phyloP scores from a whole-genome alignment of 1,140 invertebrate genomes.

The Pseudachorutes palmiensis region DNA sequence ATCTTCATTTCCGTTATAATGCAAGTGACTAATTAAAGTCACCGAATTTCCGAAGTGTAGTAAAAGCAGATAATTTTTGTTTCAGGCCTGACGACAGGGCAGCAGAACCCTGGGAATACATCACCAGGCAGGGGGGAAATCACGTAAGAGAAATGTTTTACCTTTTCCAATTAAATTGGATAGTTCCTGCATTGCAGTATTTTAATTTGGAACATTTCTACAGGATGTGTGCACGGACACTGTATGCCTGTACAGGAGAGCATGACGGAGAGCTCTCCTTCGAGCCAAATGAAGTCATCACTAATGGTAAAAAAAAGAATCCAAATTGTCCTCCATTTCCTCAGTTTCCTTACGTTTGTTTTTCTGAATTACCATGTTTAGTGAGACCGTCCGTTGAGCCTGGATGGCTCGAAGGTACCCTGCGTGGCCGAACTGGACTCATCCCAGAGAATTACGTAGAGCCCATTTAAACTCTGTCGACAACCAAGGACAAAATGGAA shows the following conservation, averaged over 20 bases:
- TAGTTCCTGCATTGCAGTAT: neutral
- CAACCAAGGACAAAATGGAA: slow-evolving; percentile 43
- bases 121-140: neutral
- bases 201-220: neutral
- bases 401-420: slow-evolving; percentile 89
- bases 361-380: slow-evolving; percentile 46
- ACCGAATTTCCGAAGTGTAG: no score
- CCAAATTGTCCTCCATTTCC: slow-evolving; percentile 1
- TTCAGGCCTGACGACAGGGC: neutral
- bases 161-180: no score
- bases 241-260: slow-evolving; percentile 92
- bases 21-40: no score
- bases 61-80: no score
- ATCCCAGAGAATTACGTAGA: slow-evolving; percentile 97
- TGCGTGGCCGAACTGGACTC: slow-evolving; percentile 86
- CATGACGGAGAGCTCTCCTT: slow-evolving; percentile 94
- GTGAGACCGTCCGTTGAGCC: slow-evolving; percentile 84
- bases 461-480: slow-evolving; percentile 63
- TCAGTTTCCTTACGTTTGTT: slow-evolving; percentile 14
- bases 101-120: neutral
- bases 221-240: slow-evolving; percentile 65
- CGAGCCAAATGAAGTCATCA: slow-evolving; percentile 96
- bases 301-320: slow-evolving; percentile 66
- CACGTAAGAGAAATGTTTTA: neutral
- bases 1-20: no score